Evolutionary conservation across 1,140 invertebrate genomes (phyloP).

Genomic region (Steinernema khuongi): DNA sequence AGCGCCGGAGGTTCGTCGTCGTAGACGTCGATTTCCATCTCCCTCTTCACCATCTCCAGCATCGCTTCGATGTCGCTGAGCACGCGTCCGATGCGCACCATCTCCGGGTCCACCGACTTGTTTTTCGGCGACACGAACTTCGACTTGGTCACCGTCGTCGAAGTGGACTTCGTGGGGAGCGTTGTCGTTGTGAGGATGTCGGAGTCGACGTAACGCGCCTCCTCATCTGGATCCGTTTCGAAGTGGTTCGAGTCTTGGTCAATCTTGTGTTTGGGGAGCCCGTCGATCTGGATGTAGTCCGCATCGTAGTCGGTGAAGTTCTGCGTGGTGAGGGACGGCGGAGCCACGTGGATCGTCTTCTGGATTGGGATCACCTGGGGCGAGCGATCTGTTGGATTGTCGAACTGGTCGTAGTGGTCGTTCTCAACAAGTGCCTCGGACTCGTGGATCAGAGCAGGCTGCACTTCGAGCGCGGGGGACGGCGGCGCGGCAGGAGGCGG

Average conservation of each 20-base stretch:
- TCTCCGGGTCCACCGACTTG: not conserved
- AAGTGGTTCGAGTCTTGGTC: not conserved
- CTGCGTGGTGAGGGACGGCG: not conserved
- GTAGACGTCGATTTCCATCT: slow-evolving; percentile 3
- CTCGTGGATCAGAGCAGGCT: not conserved
- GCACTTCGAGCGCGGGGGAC: not conserved
- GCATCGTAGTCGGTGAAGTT: not conserved
- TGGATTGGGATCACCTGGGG: not conserved
- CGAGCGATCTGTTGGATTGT: not conserved
- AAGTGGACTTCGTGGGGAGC: not conserved
- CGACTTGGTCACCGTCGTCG: not conserved
- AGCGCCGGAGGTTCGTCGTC: not conserved
- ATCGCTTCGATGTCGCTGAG: not conserved
- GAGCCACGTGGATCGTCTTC: not conserved
- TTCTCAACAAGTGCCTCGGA: not conserved
- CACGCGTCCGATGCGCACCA: not conserved
- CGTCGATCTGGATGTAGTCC: not conserved
- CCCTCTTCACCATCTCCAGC: not conserved
- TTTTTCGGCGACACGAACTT: not conserved
- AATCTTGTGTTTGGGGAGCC: not conserved
- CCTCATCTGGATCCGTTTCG: not conserved
- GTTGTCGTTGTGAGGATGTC: not conserved
- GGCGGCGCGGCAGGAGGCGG: not conserved
- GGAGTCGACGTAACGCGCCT: not conserved
- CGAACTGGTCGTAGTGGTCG: slow-evolving; percentile 2